Percentiles rank a stretch among this genome's conserved stretches.
Evolutionary conservation across 2,113 vertebrate species (phyloP).

Genomic region (Xenopus laevis): DNA sequence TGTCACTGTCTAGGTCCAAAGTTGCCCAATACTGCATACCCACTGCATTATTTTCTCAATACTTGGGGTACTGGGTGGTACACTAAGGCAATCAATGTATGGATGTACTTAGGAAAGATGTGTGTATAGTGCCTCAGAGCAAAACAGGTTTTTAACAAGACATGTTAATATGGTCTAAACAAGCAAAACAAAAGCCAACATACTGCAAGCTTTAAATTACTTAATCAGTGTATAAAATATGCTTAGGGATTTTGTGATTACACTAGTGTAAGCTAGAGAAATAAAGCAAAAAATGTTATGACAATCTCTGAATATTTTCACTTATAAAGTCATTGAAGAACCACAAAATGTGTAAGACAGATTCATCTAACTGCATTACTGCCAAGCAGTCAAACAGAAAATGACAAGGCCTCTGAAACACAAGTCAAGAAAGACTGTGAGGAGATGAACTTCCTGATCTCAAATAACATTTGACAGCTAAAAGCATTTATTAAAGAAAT

Average conservation of each 20-base stretch:
- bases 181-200: conserved; percentile 11
- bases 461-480: conserved; percentile 9
- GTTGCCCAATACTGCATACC: no score
- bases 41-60: no score
- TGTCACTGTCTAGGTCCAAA: no score
- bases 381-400: conserved; percentile 9
- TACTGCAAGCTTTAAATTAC: conserved; percentile 26
- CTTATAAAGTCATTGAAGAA: conserved; percentile 34
- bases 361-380: conserved; percentile 23
- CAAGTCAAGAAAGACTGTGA: conserved; percentile 13
- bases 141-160: no score
- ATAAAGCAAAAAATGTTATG: conserved; percentile 23
- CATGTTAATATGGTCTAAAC: conserved; percentile 13
- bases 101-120: no score
- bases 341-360: conserved; percentile 32
- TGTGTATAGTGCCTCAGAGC: no score
- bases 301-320: conserved; percentile 33
- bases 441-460: no score
- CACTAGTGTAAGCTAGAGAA: conserved; percentile 29
- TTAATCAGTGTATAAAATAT: conserved; percentile 38
- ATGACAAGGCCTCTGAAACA: conserved; percentile 18
- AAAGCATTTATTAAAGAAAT: conserved; percentile 42
- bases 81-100: no score
- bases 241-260: conserved; percentile 22
- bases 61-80: no score